Percentiles rank a stretch among this genome's conserved stretches.
Conservation (phyloP, 2,888 invertebrate genomes). For the Oscheius sp. region DNA sequence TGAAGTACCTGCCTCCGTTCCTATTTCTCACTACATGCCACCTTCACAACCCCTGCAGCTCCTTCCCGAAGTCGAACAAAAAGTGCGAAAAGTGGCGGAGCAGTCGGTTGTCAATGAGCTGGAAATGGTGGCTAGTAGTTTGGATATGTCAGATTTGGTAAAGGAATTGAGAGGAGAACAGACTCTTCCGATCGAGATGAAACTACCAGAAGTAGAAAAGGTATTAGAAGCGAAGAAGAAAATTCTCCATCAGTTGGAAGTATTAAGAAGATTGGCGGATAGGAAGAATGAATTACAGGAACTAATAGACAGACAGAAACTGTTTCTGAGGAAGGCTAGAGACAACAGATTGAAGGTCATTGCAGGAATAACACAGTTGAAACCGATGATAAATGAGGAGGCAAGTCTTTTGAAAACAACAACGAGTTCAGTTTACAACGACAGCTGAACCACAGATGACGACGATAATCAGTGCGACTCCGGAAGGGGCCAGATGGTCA, state of each 20-base stretch:
- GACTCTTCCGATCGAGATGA: neutral
- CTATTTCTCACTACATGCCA: neutral
- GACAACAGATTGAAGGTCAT: neutral
- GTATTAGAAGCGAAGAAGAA: neutral
- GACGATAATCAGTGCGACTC: neutral
- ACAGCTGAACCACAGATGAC: neutral
- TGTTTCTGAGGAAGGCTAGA: neutral
- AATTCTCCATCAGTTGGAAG: constrained; percentile 13
- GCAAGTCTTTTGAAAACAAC: neutral
- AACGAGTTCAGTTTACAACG: neutral
- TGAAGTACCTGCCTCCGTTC: neutral
- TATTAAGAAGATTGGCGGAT: constrained; percentile 1
- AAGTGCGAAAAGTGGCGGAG: constrained; percentile 16
- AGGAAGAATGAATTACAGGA: constrained; percentile 6
- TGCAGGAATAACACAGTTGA: neutral
- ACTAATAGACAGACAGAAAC: constrained; percentile 6
- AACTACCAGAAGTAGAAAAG: neutral
- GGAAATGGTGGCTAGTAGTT: constrained; percentile 18
- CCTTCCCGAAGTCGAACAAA: constrained; percentile 3
- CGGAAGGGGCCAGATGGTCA: neutral
- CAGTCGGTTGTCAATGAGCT: constrained; percentile 22
- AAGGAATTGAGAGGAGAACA: constrained; percentile 18
- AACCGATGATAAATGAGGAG: neutral
- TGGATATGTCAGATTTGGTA: constrained; percentile 17
- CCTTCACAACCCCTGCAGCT: neutral